Conservation (phyloP, 2,113 vertebrate genomes). For the Glareola pratincola region DNA sequence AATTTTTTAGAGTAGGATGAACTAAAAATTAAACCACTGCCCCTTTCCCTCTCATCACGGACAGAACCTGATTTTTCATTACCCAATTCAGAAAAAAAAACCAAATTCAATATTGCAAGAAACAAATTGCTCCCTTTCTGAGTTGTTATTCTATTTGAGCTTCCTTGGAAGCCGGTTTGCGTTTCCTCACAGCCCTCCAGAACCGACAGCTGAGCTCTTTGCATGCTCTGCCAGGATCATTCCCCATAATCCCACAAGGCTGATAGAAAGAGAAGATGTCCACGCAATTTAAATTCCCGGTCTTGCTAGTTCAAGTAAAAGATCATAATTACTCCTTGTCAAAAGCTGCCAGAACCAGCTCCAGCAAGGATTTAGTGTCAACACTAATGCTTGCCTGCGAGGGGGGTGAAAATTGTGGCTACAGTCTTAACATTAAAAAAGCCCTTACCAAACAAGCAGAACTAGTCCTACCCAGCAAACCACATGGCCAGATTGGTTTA, state of each 20-base stretch:
- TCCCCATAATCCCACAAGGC: background rate
- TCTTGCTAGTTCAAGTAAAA: background rate
- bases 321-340: background rate
- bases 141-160: background rate
- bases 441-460: background rate
- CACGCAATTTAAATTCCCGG: background rate
- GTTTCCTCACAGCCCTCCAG: background rate
- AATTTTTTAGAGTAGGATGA: background rate
- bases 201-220: background rate
- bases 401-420: background rate
- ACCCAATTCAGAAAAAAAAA: background rate
- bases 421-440: background rate
- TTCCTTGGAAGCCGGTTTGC: background rate
- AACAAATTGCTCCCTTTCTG: background rate
- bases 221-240: background rate
- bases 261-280: background rate
- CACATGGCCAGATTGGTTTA: background rate
- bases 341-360: background rate
- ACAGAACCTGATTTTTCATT: background rate
- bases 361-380: background rate
- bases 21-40: background rate
- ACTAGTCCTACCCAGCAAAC: background rate
- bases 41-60: background rate
- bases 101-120: too few relatives aligned
- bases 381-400: background rate